phyloP scores from a whole-genome alignment of 1,140 invertebrate genomes.

The Brachionus paranguensis region DNA sequence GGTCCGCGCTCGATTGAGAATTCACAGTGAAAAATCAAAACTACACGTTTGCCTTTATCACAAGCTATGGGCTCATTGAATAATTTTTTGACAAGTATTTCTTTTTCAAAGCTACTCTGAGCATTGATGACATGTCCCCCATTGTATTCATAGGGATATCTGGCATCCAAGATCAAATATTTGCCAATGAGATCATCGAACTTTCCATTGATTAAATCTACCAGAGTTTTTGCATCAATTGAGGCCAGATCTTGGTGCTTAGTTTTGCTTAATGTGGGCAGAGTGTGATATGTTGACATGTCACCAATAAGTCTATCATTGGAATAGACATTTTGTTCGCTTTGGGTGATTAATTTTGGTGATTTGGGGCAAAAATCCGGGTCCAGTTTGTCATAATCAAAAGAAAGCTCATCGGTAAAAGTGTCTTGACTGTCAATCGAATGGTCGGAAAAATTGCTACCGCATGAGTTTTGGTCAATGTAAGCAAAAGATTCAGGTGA shows the following conservation, averaged over 20 bases:
- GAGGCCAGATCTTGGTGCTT: conserved; percentile 2
- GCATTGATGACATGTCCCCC: conserved; percentile 85
- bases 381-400: not conserved
- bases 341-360: not conserved
- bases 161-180: conserved; percentile 57
- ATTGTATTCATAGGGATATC: conserved; percentile 94
- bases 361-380: not conserved
- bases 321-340: not conserved
- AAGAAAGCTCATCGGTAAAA: not conserved
- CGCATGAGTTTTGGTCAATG: not conserved
- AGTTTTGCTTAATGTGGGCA: not conserved
- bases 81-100: conserved; percentile 63
- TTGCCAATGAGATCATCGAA: not conserved
- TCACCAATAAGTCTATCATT: conserved; percentile 23
- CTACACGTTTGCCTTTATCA: conserved; percentile 58
- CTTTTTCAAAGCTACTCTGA: conserved; percentile 72
- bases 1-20: conserved; percentile 92
- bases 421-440: not conserved
- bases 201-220: conserved; percentile 2
- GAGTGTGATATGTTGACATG: not conserved
- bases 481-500: not conserved
- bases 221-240: not conserved
- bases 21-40: conserved; percentile 97
- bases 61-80: conserved; percentile 51
- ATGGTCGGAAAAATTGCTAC: not conserved